Conservation (phyloP, 2,888 invertebrate genomes). For the Phymatocera aterrima region DNA sequence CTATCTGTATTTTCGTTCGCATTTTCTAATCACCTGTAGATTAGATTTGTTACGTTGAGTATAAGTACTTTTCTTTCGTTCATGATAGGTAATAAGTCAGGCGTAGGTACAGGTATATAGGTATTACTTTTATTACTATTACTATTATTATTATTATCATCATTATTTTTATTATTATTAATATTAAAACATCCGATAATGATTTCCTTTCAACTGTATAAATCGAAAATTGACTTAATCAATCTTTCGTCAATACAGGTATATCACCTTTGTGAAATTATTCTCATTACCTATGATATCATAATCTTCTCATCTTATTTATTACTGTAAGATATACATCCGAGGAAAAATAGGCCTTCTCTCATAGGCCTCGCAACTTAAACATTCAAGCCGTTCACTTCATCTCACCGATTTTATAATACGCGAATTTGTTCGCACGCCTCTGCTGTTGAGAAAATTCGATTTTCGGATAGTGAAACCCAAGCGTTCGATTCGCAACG, state of each 20-base stretch:
- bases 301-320: neutral
- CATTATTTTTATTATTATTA: no score
- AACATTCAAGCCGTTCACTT: slow-evolving; percentile 9
- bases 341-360: slow-evolving; percentile 21
- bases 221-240: neutral
- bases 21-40: neutral
- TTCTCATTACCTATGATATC: no score
- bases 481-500: neutral
- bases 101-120: no score
- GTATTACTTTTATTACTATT: no score
- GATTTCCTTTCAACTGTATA: neutral
- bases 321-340: neutral
- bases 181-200: neutral
- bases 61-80: slow-evolving; percentile 26
- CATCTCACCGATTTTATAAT: neutral
- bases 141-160: no score
- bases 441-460: neutral
- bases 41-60: neutral
- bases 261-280: slow-evolving; percentile 19
- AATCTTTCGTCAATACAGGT: neutral
- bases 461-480: neutral
- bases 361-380: slow-evolving; percentile 25
- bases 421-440: neutral
- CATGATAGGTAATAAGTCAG: slow-evolving; percentile 20
- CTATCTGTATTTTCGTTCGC: neutral